A percentile compares a stretch with the other conserved stretches of the same genome.
Evolutionary conservation across 2,888 invertebrate genomes (phyloP).

Genomic region (Mylabris sibirica): DNA sequence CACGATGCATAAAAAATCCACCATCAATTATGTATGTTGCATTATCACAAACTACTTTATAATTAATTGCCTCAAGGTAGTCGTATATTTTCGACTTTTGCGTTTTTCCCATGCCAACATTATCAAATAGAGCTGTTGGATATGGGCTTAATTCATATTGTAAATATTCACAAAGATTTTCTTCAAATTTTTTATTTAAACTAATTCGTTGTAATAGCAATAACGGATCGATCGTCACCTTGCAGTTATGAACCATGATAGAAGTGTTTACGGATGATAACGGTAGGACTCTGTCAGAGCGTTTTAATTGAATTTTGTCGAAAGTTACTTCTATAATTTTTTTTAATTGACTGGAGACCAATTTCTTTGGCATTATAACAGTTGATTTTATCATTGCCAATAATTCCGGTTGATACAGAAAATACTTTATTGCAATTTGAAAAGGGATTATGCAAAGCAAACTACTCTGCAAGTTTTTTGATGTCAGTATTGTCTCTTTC

Average conservation of each 20-base stretch:
- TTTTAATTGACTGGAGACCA: conserved; percentile 19
- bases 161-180: not conserved
- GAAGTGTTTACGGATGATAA: conserved; percentile 23
- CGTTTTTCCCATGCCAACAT: conserved; percentile 32
- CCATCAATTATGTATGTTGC: conserved; percentile 32
- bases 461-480: conserved; percentile 44
- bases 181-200: not conserved
- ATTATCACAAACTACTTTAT: conserved; percentile 14
- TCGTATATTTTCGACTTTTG: conserved; percentile 40
- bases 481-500: conserved; percentile 45
- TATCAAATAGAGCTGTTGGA: conserved; percentile 24
- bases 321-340: conserved; percentile 23
- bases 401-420: conserved; percentile 17
- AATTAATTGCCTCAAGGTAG: conserved; percentile 22
- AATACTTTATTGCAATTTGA: conserved; percentile 2
- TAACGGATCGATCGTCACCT: conserved; percentile 22
- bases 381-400: conserved; percentile 18
- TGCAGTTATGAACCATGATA: conserved; percentile 20
- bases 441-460: conserved; percentile 17
- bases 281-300: conserved; percentile 25
- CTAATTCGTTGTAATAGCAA: conserved; percentile 27
- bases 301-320: conserved; percentile 21
- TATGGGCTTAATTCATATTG: conserved; percentile 4
- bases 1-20: conserved; percentile 32
- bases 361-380: conserved; percentile 26